Conservation (phyloP, 2,888 invertebrate species). For the Dynastes tityus region DNA sequence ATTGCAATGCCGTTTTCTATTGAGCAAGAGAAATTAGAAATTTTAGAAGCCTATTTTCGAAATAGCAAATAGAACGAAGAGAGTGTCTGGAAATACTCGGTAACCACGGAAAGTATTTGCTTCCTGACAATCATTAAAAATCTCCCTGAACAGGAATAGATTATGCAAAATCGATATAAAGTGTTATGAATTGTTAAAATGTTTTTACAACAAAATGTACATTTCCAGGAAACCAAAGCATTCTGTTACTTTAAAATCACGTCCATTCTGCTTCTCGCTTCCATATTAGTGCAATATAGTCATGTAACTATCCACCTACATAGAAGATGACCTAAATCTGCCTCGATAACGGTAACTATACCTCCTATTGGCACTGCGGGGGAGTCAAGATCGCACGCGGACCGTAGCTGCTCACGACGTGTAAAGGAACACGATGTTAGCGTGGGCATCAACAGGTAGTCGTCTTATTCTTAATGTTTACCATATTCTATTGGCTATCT, state of each 20-base stretch:
- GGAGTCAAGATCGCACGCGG: conserved; percentile 11
- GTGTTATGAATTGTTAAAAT: too few relatives aligned
- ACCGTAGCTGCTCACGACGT: not conserved
- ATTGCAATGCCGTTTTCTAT: too few relatives aligned
- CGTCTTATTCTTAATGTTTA: conserved; percentile 36
- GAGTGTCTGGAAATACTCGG: too few relatives aligned
- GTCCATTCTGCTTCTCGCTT: not conserved
- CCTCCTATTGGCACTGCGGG: conserved; percentile 3
- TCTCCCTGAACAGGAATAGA: too few relatives aligned
- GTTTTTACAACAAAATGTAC: not conserved
- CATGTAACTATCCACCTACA: not conserved
- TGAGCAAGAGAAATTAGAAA: too few relatives aligned
- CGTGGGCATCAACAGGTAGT: conserved; percentile 41
- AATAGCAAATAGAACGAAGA: too few relatives aligned
- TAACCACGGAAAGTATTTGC: too few relatives aligned
- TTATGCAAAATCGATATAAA: too few relatives aligned
- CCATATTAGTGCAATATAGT: not conserved
- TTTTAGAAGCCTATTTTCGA: too few relatives aligned
- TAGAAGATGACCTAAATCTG: conserved; percentile 32
- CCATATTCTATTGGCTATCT: conserved; percentile 32
- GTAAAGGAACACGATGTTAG: not conserved
- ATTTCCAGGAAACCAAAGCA: not conserved
- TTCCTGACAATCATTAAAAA: too few relatives aligned
- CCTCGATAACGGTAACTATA: conserved; percentile 32
- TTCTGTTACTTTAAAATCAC: not conserved